These are phyloP conservation scores for Tricholaema leucomelas DNA, from an alignment of 2,113 vertebrate genomes.

Conservation along the genomic window DNA sequence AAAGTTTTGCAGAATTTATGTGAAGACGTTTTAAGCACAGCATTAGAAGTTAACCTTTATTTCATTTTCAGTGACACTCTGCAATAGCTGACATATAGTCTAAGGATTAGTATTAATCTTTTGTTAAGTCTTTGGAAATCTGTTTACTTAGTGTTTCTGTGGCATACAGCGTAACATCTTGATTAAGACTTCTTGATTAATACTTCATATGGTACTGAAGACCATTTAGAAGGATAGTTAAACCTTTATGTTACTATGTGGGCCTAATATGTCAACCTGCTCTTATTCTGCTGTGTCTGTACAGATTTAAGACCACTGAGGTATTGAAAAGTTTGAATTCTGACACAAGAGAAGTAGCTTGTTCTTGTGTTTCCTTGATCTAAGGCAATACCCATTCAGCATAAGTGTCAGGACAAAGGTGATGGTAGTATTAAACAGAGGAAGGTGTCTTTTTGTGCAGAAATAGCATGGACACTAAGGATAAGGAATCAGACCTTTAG, in stretches of 20 bases:
- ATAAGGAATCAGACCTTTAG: neutral
- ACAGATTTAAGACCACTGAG: neutral
- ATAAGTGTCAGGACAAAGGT: neutral
- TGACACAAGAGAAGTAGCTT: neutral
- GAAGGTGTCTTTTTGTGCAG: neutral
- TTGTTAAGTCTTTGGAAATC: neutral
- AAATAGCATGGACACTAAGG: neutral
- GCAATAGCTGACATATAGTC: neutral
- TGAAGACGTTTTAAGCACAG: neutral
- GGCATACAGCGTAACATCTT: neutral
- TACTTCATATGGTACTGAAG: neutral
- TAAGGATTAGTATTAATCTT: neutral
- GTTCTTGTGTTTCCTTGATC: neutral
- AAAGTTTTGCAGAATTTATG: neutral
- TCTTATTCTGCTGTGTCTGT: neutral
- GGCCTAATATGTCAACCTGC: neutral
- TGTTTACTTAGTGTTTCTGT: neutral
- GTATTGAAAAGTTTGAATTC: neutral
- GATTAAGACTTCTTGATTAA: neutral
- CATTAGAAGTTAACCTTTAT: neutral
- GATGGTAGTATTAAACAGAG: neutral
- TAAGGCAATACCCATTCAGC: neutral
- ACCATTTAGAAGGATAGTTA: neutral
- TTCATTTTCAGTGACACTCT: neutral
- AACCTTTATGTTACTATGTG: neutral